Evolutionary conservation across 2,888 invertebrate species (phyloP).

Genomic region (Mesorhabditis spiculigera): DNA sequence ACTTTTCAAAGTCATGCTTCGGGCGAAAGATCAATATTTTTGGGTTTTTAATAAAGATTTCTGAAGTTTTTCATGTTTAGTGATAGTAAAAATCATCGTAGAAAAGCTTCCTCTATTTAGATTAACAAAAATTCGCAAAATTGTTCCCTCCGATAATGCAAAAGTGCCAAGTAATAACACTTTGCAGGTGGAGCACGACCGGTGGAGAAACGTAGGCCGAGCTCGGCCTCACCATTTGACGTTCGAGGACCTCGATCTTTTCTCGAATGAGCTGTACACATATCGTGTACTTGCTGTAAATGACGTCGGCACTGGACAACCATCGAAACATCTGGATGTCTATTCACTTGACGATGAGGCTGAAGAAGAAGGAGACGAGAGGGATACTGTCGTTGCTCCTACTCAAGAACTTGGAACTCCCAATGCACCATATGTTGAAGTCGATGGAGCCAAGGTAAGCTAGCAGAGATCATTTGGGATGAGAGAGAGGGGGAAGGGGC

Average conservation of each 20-base stretch:
- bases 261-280: conserved; percentile 46
- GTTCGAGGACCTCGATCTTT: conserved; percentile 39
- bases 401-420: conserved; percentile 24
- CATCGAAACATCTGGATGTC: conserved; percentile 43
- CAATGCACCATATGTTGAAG: conserved; percentile 21
- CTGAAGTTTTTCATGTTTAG: too few species aligned
- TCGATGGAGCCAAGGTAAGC: conserved; percentile 32
- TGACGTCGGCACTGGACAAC: conserved; percentile 46
- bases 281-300: conserved; percentile 47
- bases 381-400: conserved; percentile 15
- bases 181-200: conserved; percentile 32
- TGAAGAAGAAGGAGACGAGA: conserved; percentile 22
- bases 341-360: conserved; percentile 30
- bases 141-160: conserved; percentile 21
- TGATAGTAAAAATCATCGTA: too few species aligned
- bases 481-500: too few species aligned
- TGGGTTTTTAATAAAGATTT: too few species aligned
- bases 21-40: too few species aligned
- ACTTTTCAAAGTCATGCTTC: too few species aligned
- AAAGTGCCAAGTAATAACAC: too few species aligned
- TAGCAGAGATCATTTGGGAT: too few species aligned
- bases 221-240: conserved; percentile 24
- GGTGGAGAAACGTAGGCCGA: conserved; percentile 37
- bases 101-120: too few species aligned
- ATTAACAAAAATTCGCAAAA: too few species aligned